Percentiles rank a stretch among this genome's conserved stretches.
These are phyloP conservation scores for Oeneis ivallda DNA, from an alignment of 2,888 invertebrate species.

Conservation along the genomic window DNA sequence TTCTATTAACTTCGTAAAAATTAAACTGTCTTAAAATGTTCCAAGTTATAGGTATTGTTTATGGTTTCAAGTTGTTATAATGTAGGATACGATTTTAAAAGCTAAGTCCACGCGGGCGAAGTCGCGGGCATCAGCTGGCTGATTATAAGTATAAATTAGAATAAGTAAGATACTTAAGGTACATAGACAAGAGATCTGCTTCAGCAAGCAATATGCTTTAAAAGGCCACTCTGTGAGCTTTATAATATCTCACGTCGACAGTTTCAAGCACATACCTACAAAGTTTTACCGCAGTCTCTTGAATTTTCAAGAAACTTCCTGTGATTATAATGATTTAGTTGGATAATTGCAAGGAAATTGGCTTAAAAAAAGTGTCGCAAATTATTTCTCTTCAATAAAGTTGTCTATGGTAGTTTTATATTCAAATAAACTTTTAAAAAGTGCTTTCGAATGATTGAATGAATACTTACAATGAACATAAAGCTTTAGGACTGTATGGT, in stretches of 20 bases:
- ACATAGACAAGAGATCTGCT: neutral
- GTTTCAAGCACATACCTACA: neutral
- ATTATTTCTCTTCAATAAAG: neutral
- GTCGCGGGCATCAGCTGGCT: too few relatives aligned
- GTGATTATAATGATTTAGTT: constrained; percentile 3
- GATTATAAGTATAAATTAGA: too few relatives aligned
- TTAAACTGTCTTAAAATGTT: too few relatives aligned
- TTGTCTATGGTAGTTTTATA: neutral
- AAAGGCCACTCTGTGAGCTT: constrained; percentile 10
- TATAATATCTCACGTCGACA: constrained; percentile 10
- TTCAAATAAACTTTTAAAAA: too few relatives aligned
- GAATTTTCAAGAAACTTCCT: neutral
- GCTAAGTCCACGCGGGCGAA: too few relatives aligned
- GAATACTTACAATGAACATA: too few relatives aligned
- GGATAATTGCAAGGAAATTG: neutral
- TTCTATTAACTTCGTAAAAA: too few relatives aligned
- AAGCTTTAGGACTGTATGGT: too few relatives aligned
- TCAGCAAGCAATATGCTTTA: neutral
- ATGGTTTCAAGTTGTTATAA: too few relatives aligned
- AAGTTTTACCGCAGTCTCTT: constrained; percentile 15
- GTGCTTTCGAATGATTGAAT: too few relatives aligned
- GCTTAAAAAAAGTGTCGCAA: neutral
- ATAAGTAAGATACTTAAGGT: neutral
- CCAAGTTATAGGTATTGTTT: too few relatives aligned
- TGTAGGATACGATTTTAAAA: too few relatives aligned